phyloP scores from a whole-genome alignment of 2,113 vertebrate species.

The Podarcis cretensis region DNA sequence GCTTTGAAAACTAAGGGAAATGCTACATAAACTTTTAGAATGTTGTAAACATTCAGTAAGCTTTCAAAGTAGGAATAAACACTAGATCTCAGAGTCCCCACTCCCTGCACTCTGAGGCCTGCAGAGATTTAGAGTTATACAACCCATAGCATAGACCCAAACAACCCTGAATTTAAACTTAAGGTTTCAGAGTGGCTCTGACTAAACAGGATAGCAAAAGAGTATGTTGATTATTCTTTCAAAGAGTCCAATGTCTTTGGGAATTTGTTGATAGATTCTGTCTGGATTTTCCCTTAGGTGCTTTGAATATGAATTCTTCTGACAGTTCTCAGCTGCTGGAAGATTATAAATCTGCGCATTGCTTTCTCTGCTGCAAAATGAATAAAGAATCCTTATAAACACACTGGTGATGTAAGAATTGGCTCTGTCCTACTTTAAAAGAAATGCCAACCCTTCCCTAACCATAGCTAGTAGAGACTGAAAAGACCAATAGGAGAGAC shows the following conservation, averaged over 20 bases:
- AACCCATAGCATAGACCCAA: neutral
- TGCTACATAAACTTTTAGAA: neutral
- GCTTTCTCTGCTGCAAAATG: constrained; percentile 18
- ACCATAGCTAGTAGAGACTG: neutral
- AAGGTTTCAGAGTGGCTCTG: neutral
- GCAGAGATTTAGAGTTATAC: neutral
- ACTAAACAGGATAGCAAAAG: neutral
- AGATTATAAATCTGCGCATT: neutral
- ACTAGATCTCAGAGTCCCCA: neutral
- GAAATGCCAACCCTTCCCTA: neutral
- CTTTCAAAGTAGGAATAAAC: neutral
- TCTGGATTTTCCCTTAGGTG: constrained; percentile 37
- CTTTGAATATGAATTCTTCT: constrained; percentile 25
- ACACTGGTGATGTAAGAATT: neutral
- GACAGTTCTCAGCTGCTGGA: neutral
- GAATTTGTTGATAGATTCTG: constrained; percentile 36
- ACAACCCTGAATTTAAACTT: neutral
- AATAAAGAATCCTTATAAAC: constrained; percentile 20
- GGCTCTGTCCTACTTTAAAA: neutral
- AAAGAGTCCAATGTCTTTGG: constrained; percentile 5
- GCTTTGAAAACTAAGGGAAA: neutral
- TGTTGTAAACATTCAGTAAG: neutral
- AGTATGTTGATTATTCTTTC: constrained; percentile 2
- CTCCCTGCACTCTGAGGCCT: neutral
- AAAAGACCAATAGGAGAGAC: neutral